Evolutionary conservation across 2,797 vertebrate species (phyloP), one percentile per base, ranked within the genome.

Genomic region (Varecia variegata): DNA sequence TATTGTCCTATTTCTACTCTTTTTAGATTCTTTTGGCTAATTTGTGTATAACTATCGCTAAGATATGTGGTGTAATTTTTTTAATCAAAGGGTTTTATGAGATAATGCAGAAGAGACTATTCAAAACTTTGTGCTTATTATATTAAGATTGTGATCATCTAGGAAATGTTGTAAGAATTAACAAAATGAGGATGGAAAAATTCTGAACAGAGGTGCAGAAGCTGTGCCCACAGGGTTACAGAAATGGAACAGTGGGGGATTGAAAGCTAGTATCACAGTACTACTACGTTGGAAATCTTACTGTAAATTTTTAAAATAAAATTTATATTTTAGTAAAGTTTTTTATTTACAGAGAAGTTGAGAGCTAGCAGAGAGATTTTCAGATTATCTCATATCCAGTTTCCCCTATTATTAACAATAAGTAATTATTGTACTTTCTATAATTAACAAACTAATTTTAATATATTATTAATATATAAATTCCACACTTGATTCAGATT

Each of bases 141-240:
- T 91, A 32, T 45, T 52, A 87, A 87, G 25, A 82, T 74, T 91
- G 14, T 70, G 15, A 38, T 77, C 25, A 76, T 8, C 11, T 71
- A 45, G 45, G 15, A 7, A 35, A 43, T 60, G 4, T 17, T 73
- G 12, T 25, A 45, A 45, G 25, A 45, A 73, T 45, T 30, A 17
- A 15, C 13, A 73, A 73, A 73, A 40, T 2, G 6, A 30, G 17
- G 8, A 87, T 58, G 9, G 8, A 65, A 60, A 79, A 71, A 30
- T 35, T 7, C 25, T 62, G 17, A 43, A 35, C 17, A 27, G n/a
- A 67, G 8, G 4, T 67, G 0, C 10, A 11, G 17, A 80, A 27
- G 38, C 38, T 25, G 2, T 54, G 5, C 11, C 2, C 1, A 7
- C 0, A 1, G 8, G 0, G n/a, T 74, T 30, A 67, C 10, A 58